Conservation (phyloP, 2,888 invertebrate genomes). For the Nymphalis urticae region DNA sequence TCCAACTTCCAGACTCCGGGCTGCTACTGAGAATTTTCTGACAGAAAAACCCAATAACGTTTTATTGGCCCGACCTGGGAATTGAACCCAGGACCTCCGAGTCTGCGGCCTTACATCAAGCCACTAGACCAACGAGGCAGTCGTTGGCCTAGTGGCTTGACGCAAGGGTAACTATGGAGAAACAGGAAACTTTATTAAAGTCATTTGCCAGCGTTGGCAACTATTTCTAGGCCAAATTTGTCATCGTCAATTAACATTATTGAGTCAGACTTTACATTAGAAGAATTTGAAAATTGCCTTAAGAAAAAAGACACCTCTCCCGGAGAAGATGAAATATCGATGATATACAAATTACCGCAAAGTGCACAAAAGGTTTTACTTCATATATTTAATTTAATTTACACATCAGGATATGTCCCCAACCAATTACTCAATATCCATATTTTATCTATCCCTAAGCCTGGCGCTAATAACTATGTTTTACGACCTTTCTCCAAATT, state of each 20-base stretch:
- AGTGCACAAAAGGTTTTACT: constrained; percentile 1
- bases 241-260: neutral
- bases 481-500: too few relatives aligned
- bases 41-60: too few relatives aligned
- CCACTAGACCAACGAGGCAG: too few relatives aligned
- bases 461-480: too few relatives aligned
- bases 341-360: neutral
- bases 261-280: constrained; percentile 1
- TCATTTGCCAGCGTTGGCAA: neutral
- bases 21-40: too few relatives aligned
- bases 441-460: neutral
- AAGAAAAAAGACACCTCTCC: constrained; percentile 12
- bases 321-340: constrained; percentile 6
- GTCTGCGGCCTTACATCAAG: too few relatives aligned
- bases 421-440: constrained; percentile 4
- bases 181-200: neutral
- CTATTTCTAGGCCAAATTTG: neutral
- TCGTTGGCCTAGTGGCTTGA: too few relatives aligned
- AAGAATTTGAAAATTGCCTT: constrained; percentile 9
- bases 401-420: neutral
- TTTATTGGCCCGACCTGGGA: too few relatives aligned
- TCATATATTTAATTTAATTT: constrained; percentile 1
- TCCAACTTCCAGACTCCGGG: too few relatives aligned
- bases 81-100: too few relatives aligned
- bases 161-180: neutral